Evolutionary conservation across 2,888 invertebrate species (phyloP).

Genomic region (Cenopis cana): DNA sequence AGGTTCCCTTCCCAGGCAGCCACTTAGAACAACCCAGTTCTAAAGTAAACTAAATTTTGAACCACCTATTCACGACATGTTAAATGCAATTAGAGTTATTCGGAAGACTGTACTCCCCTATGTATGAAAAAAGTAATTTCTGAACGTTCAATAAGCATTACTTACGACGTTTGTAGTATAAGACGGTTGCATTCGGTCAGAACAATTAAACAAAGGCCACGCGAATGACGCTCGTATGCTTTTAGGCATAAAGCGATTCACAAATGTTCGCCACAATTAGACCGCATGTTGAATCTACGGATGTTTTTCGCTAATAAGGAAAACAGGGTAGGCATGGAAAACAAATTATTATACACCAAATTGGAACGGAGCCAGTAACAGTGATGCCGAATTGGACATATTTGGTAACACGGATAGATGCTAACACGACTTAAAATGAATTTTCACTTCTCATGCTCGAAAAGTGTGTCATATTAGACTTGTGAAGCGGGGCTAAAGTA

Average conservation of each 20-base stretch:
- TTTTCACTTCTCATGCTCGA: no score
- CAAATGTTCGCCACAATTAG: constrained; percentile 10
- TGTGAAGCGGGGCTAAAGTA: no score
- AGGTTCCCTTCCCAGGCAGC: constrained; percentile 17
- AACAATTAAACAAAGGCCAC: constrained; percentile 2
- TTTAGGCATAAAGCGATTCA: background rate
- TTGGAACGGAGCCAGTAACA: background rate
- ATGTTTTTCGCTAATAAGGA: constrained; percentile 18
- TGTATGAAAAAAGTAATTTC: background rate
- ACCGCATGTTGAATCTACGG: constrained; percentile 13
- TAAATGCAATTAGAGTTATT: constrained; percentile 57
- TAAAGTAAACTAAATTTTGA: constrained; percentile 69
- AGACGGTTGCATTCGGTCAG: background rate
- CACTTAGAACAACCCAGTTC: constrained; percentile 57
- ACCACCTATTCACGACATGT: constrained; percentile 70
- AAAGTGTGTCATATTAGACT: no score
- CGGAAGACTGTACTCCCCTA: constrained; percentile 23
- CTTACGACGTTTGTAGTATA: background rate
- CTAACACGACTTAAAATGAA: no score
- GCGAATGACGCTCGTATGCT: background rate
- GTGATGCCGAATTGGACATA: background rate
- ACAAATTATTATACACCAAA: constrained; percentile 9
- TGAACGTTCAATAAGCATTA: background rate
- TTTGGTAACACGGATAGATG: background rate
- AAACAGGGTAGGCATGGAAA: constrained; percentile 19